Evolutionary conservation across 2,888 invertebrate species (phyloP), one percentile per base, ranked within the genome.

Genomic region (Myopa tessellatipennis): DNA sequence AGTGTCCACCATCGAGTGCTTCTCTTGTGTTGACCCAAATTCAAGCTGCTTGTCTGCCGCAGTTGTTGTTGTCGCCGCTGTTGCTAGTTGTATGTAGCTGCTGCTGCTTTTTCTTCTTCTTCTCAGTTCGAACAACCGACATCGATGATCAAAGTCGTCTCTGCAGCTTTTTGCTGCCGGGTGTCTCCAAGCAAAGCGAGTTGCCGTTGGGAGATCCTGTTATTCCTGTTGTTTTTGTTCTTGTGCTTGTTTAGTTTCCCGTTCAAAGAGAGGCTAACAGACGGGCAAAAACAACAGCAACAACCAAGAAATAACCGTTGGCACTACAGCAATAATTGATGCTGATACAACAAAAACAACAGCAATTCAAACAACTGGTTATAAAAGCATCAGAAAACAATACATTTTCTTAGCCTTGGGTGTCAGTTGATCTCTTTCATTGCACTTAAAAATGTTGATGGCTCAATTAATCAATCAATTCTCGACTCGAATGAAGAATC

Each of bases 131-230:
- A 26, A 26, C 26, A 26, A 26, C 26, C 26, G 26, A 26, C 26
- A 26, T 55, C 55, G 55, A 55, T 55, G 6, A 58, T 12, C 26
- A 2, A 26, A 26, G 45, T 45, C 45, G 45, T 3, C 45, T 1
- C 45, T 10, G 45, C 45, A 45, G 45, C 45, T 45, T 10, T 45
- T 45, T 10, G 55, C 16, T 55, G 55, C 55, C 3, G 55, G 14
- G 16, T 12, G 16, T 10, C 55, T 14, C 16, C 5, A 55, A 6
- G 45, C 45, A 45, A 10, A 6, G 10, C 1, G 7, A 45, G 45
- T 45, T 45, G 36, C 14, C 65, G 65, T 65, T 65, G 65, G 14
- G 36, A 65, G 34, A 14, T 65, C 65, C 65, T 38, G 65, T 65
- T 36, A 65, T 38, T 65, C 38, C 38, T 65, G 65, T 34, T 58